Conservation (phyloP, 2,888 invertebrate species). For the Linnaemya tessellans region DNA sequence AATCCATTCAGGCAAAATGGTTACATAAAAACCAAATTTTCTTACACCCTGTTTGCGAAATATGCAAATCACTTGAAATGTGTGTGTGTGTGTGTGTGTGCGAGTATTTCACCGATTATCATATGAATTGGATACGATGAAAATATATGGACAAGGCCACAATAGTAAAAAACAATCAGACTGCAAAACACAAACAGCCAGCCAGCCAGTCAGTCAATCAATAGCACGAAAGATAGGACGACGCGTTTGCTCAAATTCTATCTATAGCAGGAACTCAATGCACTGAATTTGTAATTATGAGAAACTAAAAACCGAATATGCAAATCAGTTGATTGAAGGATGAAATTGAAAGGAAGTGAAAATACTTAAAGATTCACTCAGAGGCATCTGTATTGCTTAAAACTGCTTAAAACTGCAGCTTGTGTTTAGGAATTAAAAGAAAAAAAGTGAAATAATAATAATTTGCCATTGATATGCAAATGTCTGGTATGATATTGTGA, state of each 20-base stretch:
- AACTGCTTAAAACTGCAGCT: conserved; percentile 67
- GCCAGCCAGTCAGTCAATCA: conserved; percentile 41
- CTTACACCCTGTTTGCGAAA: conserved; percentile 38
- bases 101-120: conserved; percentile 60
- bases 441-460: conserved; percentile 59
- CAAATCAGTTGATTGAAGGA: conserved; percentile 63
- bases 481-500: conserved; percentile 59
- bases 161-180: conserved; percentile 40
- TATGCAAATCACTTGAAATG: conserved; percentile 63
- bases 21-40: conserved; percentile 50
- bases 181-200: conserved; percentile 13
- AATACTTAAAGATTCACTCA: conserved; percentile 40
- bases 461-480: conserved; percentile 80
- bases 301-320: conserved; percentile 67
- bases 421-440: conserved; percentile 65
- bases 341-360: conserved; percentile 59
- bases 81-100: background rate
- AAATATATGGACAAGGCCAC: conserved; percentile 69
- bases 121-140: conserved; percentile 64
- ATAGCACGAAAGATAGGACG: conserved; percentile 11
- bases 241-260: conserved; percentile 25
- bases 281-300: conserved; percentile 71
- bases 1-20: conserved; percentile 66
- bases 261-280: conserved; percentile 40
- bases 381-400: conserved; percentile 53